Percentiles rank a stretch among this genome's conserved stretches.
Conservation (phyloP, 1,140 invertebrate genomes). For the Drosophila erecta region DNA sequence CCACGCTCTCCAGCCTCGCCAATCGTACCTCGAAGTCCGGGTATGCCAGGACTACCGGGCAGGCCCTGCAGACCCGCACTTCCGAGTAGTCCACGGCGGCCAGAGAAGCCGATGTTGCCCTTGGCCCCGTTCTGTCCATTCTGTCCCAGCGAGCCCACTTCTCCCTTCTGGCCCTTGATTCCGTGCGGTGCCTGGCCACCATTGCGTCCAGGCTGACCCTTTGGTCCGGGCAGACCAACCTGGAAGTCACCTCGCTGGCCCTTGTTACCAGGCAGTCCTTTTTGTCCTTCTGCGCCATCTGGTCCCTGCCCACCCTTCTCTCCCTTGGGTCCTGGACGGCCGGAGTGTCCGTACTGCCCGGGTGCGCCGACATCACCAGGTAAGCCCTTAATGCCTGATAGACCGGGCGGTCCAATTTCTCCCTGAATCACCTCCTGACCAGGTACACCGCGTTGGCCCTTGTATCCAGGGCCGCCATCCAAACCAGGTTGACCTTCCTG, state of each 20-base stretch:
- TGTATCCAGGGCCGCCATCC: conserved; percentile 84
- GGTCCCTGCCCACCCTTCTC: conserved; percentile 78
- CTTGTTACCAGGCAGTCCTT: conserved; percentile 80
- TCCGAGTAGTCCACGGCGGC: conserved; percentile 86
- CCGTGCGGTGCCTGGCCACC: conserved; percentile 87
- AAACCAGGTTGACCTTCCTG: conserved; percentile 82
- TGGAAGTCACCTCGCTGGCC: conserved; percentile 87
- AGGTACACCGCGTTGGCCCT: conserved; percentile 86
- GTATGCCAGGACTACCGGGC: conserved; percentile 83
- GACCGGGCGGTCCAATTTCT: conserved; percentile 80
- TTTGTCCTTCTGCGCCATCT: conserved; percentile 77
- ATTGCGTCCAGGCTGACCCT: conserved; percentile 86
- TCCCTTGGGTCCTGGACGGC: conserved; percentile 61
- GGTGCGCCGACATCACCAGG: conserved; percentile 84
- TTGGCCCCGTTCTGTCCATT: conserved; percentile 70
- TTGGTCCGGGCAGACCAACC: conserved; percentile 86
- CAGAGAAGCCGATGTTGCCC: conserved; percentile 84
- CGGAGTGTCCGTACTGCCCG: conserved; percentile 57
- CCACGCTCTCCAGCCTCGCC: conserved; percentile 86
- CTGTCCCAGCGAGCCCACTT: conserved; percentile 67
- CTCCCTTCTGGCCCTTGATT: conserved; percentile 87
- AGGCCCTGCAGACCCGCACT: conserved; percentile 85
- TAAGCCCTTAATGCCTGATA: conserved; percentile 84
- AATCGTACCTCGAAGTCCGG: conserved; percentile 85
- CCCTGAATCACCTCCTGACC: conserved; percentile 84